phyloP scores from a whole-genome alignment of 2,797 vertebrate genomes.

The Psittacula echo region DNA sequence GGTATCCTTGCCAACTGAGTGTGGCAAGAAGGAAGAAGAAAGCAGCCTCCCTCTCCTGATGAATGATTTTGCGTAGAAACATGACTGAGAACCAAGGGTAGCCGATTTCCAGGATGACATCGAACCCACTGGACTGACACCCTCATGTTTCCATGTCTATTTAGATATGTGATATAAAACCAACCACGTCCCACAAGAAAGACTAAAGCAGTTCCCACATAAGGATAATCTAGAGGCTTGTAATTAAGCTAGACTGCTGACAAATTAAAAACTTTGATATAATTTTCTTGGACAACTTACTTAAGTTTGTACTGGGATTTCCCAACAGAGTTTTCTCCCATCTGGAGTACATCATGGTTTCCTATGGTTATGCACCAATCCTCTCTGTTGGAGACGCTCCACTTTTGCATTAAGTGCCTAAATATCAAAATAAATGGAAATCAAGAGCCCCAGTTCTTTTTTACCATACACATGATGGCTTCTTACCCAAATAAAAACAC shows the following conservation, averaged over 20 bases:
- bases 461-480: not conserved
- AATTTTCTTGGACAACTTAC: not conserved
- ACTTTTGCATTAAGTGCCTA: not conserved
- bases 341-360: not conserved
- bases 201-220: not conserved
- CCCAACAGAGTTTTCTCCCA: not conserved
- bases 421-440: not conserved
- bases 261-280: not conserved
- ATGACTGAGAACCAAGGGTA: not conserved
- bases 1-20: not conserved
- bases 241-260: not conserved
- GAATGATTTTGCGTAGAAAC: not conserved
- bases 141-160: not conserved
- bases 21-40: not conserved
- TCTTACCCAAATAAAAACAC: conserved; percentile 32
- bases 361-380: not conserved
- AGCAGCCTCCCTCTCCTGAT: not conserved
- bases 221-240: not conserved
- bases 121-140: not conserved
- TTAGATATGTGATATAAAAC: not conserved
- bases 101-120: not conserved
- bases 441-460: not conserved
- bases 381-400: not conserved
- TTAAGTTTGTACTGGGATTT: not conserved
- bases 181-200: not conserved